Base-by-base conservation (phyloP, 2,113 vertebrate species). In the Aspiorhynchus laticeps region DNA sequence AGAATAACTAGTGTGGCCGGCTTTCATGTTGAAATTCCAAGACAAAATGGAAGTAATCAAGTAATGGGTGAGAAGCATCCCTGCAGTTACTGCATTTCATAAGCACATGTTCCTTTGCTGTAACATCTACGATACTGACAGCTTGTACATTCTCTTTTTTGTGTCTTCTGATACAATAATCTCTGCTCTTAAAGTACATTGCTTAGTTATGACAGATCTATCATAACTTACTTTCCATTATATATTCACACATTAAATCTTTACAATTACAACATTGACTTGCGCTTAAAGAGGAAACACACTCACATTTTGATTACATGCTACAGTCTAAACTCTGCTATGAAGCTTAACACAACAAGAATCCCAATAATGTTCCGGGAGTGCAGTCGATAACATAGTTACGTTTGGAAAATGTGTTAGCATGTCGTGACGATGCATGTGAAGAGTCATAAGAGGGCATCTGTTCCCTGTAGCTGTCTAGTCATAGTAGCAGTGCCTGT, bases 341-440 rank as follows among this genome's bases (percentile, higher is more conserved):
- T 75, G 17, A 17, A 76, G 43, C 74, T 76, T 46, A 82, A 7
- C 56, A 80, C 33, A 46, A 81, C n/a, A 19, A 46, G 9, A 46
- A 65, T 2, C 7, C 24, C 38, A 67, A 10, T 46, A 81, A 59
- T 56, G 77, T 43, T 19, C 26, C 19, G 14, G 59, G 0, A 17
- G 12, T 80, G 19, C 24, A 53, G 56, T 48, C 61, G n/a, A 51
- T 85, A 79, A 59, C 5, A 59, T 51, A 82, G 78, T 85, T 67
- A 78, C 33, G 26, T 59, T 71, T 71, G 59, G 80, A 73, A 46
- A 65, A 36, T n/a, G 31, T 71, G 79, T 81, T 41, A 88, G 79
- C 19, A n/a, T 73, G 61, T 17, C 19, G 71, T 2, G 56, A 43
- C 75, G 69, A 71, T 61, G 83, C 59, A 78, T 69, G 38, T 46